phyloP scores from a whole-genome alignment of 2,113 vertebrate species.

The Phylloscopus trochilus region DNA sequence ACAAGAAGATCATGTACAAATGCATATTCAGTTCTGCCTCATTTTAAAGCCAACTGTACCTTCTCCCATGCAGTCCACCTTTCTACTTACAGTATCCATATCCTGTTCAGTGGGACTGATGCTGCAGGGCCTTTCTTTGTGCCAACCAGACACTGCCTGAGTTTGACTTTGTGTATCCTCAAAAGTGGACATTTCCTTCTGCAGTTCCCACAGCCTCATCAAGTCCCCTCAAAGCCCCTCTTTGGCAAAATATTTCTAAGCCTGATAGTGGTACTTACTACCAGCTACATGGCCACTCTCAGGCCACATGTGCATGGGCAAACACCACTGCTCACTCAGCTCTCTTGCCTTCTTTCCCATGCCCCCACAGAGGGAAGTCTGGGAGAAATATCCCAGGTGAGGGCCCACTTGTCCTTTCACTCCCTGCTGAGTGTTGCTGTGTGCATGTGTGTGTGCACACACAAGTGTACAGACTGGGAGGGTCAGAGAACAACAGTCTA shows the following conservation, averaged over 20 bases:
- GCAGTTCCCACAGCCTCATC: background rate
- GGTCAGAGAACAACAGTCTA: background rate
- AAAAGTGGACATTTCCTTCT: background rate
- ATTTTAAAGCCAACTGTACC: background rate
- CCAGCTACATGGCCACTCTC: background rate
- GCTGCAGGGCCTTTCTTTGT: background rate
- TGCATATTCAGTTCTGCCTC: background rate
- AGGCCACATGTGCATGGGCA: accelerated
- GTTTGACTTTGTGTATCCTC: background rate
- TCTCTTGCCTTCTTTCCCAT: background rate
- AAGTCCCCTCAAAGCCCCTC: background rate
- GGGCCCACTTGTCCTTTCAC: background rate
- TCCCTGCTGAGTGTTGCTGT: background rate
- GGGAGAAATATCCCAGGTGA: background rate
- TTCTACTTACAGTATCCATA: background rate
- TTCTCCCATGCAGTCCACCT: background rate
- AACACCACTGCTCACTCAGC: background rate
- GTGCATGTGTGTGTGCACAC: background rate
- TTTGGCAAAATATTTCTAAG: background rate
- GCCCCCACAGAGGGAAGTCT: background rate
- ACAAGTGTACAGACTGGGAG: background rate
- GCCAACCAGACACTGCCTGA: background rate
- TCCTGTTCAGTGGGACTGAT: background rate
- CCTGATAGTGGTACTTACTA: background rate
- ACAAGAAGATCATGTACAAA: background rate